A percentile compares a stretch with the other conserved stretches of the same genome.
Evolutionary conservation across 1,140 invertebrate species (phyloP).

Genomic region (Tetragnatha versicolor): DNA sequence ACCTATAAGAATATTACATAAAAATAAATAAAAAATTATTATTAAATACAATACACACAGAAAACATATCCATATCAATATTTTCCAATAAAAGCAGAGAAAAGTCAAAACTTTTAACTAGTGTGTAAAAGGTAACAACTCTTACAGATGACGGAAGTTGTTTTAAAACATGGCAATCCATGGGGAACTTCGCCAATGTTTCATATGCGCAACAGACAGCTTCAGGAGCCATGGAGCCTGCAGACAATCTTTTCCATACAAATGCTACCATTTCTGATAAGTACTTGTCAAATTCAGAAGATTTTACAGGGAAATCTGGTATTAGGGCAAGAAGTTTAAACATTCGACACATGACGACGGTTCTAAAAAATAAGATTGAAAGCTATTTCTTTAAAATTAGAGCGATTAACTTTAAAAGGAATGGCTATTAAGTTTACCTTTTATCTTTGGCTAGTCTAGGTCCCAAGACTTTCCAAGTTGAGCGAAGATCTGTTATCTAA

Average conservation of each 20-base stretch:
- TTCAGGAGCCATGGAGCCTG: neutral
- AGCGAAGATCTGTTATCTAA: slow-evolving; percentile 47
- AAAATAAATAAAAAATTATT: too few relatives aligned
- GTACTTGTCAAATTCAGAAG: slow-evolving; percentile 48
- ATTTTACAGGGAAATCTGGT: slow-evolving; percentile 40
- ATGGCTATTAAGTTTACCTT: slow-evolving; percentile 14
- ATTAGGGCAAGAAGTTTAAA: slow-evolving; percentile 31
- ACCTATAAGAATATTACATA: too few relatives aligned
- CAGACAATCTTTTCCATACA: slow-evolving; percentile 33
- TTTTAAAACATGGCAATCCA: slow-evolving; percentile 38
- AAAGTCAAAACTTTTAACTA: neutral
- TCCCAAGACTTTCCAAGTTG: slow-evolving; percentile 44
- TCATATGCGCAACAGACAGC: slow-evolving; percentile 27
- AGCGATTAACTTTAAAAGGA: neutral
- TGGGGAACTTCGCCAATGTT: slow-evolving; percentile 33
- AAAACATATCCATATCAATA: too few relatives aligned
- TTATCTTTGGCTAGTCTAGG: slow-evolving; percentile 25
- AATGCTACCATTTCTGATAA: slow-evolving; percentile 29
- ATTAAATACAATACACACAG: too few relatives aligned
- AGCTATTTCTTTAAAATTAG: neutral
- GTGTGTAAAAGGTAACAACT: neutral
- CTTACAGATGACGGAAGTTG: slow-evolving; percentile 42
- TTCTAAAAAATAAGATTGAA: slow-evolving; percentile 2
- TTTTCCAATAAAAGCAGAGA: neutral
- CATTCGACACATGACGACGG: slow-evolving; percentile 18